Evolutionary conservation across 2,888 invertebrate species (phyloP).

Genomic region (Ornithoptera priamus): DNA sequence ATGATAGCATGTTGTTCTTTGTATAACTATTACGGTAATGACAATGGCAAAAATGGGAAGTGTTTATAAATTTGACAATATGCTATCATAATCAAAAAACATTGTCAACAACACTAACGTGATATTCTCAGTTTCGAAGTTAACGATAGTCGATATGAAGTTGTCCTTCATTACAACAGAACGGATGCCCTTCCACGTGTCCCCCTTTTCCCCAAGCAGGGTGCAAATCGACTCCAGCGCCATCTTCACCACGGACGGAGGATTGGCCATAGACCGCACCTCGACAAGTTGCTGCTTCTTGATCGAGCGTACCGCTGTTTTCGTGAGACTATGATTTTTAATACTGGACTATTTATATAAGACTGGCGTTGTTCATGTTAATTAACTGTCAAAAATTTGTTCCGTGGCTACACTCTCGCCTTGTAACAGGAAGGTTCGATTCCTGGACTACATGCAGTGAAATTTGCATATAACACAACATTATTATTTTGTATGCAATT

Average conservation of each 20-base stretch:
- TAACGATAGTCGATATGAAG: slow-evolving; percentile 96
- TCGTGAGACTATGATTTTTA: slow-evolving; percentile 24
- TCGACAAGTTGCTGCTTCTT: slow-evolving; percentile 98
- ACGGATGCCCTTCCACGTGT: slow-evolving; percentile 96
- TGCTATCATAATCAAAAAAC: slow-evolving; percentile 36
- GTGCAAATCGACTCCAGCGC: slow-evolving; percentile 97
- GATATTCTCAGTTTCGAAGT: slow-evolving; percentile 95
- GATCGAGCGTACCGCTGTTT: slow-evolving; percentile 94
- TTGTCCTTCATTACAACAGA: slow-evolving; percentile 96
- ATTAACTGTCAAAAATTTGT: not conserved
- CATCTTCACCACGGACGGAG: slow-evolving; percentile 94
- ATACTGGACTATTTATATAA: slow-evolving; percentile 16
- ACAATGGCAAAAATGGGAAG: too few species aligned
- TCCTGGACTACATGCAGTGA: too few species aligned
- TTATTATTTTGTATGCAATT: too few species aligned
- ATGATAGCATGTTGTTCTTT: slow-evolving; percentile 27
- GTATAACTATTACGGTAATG: not conserved
- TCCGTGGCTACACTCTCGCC: too few species aligned
- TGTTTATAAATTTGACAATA: slow-evolving; percentile 33
- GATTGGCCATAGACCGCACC: slow-evolving; percentile 96
- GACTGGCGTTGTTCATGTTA: slow-evolving; percentile 1
- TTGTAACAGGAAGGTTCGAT: too few species aligned
- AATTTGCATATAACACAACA: too few species aligned
- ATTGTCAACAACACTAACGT: slow-evolving; percentile 84
- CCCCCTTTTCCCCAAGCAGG: slow-evolving; percentile 92